A percentile compares a stretch with the other conserved stretches of the same genome.
phyloP scores from a whole-genome alignment of 2,888 invertebrate genomes.

The Platycheirus albimanus region DNA sequence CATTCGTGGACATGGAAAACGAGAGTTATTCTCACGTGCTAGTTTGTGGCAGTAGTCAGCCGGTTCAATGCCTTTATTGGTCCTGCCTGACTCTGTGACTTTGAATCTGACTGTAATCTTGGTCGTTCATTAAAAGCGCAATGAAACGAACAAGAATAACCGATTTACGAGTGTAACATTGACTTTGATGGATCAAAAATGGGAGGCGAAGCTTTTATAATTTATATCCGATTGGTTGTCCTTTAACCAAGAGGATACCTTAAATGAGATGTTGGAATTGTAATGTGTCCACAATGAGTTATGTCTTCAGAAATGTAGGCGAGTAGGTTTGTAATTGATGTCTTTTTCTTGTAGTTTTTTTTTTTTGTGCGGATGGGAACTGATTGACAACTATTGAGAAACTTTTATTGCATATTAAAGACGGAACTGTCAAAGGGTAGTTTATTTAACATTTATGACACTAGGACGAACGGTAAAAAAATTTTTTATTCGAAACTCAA shows the following conservation, averaged over 20 bases:
- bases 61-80: constrained; percentile 59
- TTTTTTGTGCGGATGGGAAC: too few species aligned
- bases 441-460: too few species aligned
- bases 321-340: too few species aligned
- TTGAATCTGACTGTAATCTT: constrained; percentile 32
- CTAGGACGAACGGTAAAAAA: too few species aligned
- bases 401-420: too few species aligned
- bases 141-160: constrained; percentile 4
- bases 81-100: constrained; percentile 38
- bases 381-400: too few species aligned
- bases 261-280: constrained; percentile 1
- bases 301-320: not conserved
- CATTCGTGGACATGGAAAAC: constrained; percentile 51
- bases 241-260: too few species aligned
- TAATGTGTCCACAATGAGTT: constrained; percentile 1
- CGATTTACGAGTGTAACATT: constrained; percentile 5
- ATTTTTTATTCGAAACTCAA: too few species aligned
- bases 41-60: constrained; percentile 53
- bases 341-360: not conserved
- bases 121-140: constrained; percentile 41
- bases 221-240: not conserved
- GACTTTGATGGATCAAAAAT: constrained; percentile 11
- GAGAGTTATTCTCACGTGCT: constrained; percentile 74
- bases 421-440: too few species aligned
- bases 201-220: constrained; percentile 1